Evolutionary conservation across 2,888 invertebrate genomes (phyloP).

Genomic region (Drepanosiphum platanoidis): DNA sequence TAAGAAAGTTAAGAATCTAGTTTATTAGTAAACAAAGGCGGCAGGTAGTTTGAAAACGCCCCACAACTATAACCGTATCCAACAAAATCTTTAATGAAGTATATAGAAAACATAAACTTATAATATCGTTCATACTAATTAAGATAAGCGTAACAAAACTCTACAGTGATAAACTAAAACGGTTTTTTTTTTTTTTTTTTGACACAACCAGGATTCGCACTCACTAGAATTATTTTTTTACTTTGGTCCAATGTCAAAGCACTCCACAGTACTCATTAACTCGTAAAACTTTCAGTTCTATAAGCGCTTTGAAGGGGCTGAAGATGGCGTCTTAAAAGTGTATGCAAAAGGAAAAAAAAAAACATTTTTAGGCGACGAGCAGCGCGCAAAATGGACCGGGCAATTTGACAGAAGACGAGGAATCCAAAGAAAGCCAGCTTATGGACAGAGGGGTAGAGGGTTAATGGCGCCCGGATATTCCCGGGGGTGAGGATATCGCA

Average conservation of each 20-base stretch:
- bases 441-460: conserved; percentile 16
- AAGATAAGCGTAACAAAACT: conserved; percentile 14
- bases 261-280: conserved; percentile 43
- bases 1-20: not conserved
- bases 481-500: conserved; percentile 48
- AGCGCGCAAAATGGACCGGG: conserved; percentile 34
- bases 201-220: conserved; percentile 1
- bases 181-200: conserved; percentile 24
- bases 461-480: conserved; percentile 57
- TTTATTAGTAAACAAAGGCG: not conserved
- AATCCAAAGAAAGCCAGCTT: conserved; percentile 32
- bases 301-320: conserved; percentile 15
- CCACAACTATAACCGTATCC: not conserved
- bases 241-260: conserved; percentile 41
- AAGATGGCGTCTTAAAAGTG: conserved; percentile 23
- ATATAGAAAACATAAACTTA: conserved; percentile 13
- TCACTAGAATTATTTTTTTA: conserved; percentile 24
- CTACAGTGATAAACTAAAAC: not conserved
- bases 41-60: not conserved
- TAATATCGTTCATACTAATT: conserved; percentile 6
- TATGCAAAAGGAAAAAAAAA: conserved; percentile 1
- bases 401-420: conserved; percentile 32
- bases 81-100: conserved; percentile 9
- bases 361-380: conserved; percentile 25
- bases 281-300: conserved; percentile 47